Base-by-base conservation (phyloP, 1,140 invertebrate genomes). In the Ladona fulva region DNA sequence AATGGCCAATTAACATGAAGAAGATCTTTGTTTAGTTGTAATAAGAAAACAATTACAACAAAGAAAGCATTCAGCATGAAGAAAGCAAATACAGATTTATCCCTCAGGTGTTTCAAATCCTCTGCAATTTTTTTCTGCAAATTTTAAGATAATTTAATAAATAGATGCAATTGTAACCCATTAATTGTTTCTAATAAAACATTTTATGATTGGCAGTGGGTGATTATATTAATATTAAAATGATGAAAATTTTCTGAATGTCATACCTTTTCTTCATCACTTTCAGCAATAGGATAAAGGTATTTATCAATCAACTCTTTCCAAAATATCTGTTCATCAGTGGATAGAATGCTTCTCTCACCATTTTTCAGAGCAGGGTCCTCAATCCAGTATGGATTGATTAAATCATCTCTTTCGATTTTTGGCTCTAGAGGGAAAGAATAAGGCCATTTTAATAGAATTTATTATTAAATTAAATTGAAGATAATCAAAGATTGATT, bases 11-110 rank as follows among this genome's bases (percentile, higher is more conserved):
- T 86, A 0, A 94, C 80, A 81, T 93, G 89, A 24, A 93, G 82
- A 78, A 85, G 83, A 79, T 93, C 89, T 83, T 93, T 93, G 80
- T 94, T 90, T 74, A 93, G 83, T 85, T 95, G 94, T 79, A 96
- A 88, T 66, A 95, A 85, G 79, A 95, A 92, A 0, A 95, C 89
- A 74, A 93, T 89, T 24, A 95, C 85, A 25, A 95, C 92, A 84
- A 95, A 96, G 0, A 96, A 85, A 10, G 91, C 89, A 83, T 96
- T 96, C 1, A 95, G 85, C 91, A 95, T 95, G 75, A 93, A 91
- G 83, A 95, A 95, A 73, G 91, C 91, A 81, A 94, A 92, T 0
- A 92, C 88, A 78, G 89, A 88, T 80, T 92, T 90, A 82, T 95
- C 91, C 16, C 93, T 86, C 22, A 94, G 84, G 42, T 90, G 87